phyloP scores from a whole-genome alignment of 1,140 invertebrate species.

The Sogatella furcifera region DNA sequence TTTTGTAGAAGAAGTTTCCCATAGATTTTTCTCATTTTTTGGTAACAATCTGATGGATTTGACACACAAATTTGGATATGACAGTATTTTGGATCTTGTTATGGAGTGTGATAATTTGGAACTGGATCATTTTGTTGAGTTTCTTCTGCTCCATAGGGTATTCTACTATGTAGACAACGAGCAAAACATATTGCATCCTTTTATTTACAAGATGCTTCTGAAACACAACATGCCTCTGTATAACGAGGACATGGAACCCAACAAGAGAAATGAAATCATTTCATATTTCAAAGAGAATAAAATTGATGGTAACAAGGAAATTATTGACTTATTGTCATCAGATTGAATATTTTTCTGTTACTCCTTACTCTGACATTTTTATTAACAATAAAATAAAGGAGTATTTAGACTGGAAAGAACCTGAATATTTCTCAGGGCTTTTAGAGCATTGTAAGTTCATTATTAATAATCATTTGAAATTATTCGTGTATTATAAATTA shows the following conservation, averaged over 20 bases:
- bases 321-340: not conserved
- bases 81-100: not conserved
- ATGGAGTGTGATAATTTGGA: not conserved
- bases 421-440: too few relatives aligned
- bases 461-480: too few relatives aligned
- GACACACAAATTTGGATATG: not conserved
- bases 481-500: too few relatives aligned
- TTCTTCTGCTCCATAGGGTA: not conserved
- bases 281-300: not conserved
- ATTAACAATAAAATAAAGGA: too few relatives aligned
- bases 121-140: not conserved
- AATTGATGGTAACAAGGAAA: not conserved
- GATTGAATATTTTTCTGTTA: too few relatives aligned
- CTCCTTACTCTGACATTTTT: too few relatives aligned
- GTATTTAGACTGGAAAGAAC: too few relatives aligned
- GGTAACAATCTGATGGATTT: not conserved
- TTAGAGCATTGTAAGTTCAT: too few relatives aligned
- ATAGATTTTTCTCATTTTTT: not conserved
- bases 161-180: not conserved
- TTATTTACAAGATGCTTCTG: not conserved
- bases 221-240: not conserved
- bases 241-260: not conserved
- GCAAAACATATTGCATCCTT: not conserved
- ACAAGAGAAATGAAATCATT: not conserved
- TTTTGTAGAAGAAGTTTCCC: not conserved